These are phyloP conservation scores for Gopherus flavomarginatus DNA, from an alignment of 2,113 vertebrate species.

Conservation along the genomic window DNA sequence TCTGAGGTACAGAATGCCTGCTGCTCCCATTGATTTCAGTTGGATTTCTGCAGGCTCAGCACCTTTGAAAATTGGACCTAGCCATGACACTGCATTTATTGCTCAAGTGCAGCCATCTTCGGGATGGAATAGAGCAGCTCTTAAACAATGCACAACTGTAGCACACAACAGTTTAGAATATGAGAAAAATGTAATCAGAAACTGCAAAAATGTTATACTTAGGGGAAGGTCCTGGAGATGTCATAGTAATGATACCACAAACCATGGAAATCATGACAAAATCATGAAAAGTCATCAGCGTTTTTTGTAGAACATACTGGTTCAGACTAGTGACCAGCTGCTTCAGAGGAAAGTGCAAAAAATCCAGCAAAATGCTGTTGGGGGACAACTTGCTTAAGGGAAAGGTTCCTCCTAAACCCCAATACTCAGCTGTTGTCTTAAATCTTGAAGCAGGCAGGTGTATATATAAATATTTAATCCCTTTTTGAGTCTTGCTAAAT, in stretches of 20 bases:
- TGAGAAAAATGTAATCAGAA: background rate
- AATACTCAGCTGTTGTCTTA: background rate
- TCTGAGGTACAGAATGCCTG: background rate
- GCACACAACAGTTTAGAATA: background rate
- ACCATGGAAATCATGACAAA: background rate
- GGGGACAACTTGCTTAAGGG: background rate
- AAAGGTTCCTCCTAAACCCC: background rate
- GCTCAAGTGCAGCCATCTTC: background rate
- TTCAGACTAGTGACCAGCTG: background rate
- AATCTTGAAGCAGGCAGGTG: background rate
- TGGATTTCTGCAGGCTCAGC: background rate
- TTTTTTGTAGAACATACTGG: background rate
- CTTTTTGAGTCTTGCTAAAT: background rate
- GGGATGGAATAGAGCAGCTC: background rate
- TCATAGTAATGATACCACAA: background rate
- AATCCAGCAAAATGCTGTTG: background rate
- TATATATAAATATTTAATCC: background rate
- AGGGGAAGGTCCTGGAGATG: background rate
- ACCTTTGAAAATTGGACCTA: background rate
- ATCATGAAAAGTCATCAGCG: background rate
- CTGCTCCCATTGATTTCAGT: background rate
- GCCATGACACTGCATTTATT: background rate
- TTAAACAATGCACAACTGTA: background rate
- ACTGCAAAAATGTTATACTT: background rate
- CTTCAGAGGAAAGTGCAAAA: background rate